These are phyloP conservation scores for Vannuccia rotundouncinata DNA, from an alignment of 2,888 invertebrate genomes.

Conservation along the genomic window DNA sequence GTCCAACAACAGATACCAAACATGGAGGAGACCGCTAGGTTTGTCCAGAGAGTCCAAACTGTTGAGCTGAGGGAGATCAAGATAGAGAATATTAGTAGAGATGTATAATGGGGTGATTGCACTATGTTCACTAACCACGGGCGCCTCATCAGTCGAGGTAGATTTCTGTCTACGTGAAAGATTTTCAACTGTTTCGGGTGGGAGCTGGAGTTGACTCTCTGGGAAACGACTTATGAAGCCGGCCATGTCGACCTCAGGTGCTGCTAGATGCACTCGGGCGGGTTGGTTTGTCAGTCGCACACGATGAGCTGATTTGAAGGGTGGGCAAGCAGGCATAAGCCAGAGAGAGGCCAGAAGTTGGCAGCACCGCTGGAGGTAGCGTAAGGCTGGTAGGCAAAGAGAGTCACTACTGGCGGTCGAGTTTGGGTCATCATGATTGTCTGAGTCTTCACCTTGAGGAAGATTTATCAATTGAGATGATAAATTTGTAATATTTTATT, in stretches of 20 bases:
- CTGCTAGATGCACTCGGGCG: constrained; percentile 71
- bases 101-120: too few relatives aligned
- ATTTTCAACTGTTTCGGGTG: background rate
- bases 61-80: too few relatives aligned
- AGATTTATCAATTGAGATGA: too few relatives aligned
- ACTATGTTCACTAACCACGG: too few relatives aligned
- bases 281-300: constrained; percentile 40
- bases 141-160: too few relatives aligned
- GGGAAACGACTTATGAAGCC: constrained; percentile 58
- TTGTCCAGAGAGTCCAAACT: constrained; percentile 49
- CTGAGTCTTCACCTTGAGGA: background rate
- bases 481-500: too few relatives aligned
- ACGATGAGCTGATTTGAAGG: constrained; percentile 73
- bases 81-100: too few relatives aligned
- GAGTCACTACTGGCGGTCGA: constrained; percentile 42
- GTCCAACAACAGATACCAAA: constrained; percentile 79
- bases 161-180: background rate
- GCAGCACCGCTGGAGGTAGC: constrained; percentile 76
- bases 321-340: constrained; percentile 86
- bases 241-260: constrained; percentile 69
- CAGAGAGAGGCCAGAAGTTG: constrained; percentile 83
- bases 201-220: background rate
- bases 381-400: constrained; percentile 65
- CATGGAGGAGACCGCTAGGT: constrained; percentile 67
- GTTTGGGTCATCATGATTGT: background rate